Percentiles rank a stretch among this genome's conserved stretches.
These are phyloP conservation scores for Listronotus bonariensis DNA, from an alignment of 1,140 invertebrate genomes.

Conservation along the genomic window DNA sequence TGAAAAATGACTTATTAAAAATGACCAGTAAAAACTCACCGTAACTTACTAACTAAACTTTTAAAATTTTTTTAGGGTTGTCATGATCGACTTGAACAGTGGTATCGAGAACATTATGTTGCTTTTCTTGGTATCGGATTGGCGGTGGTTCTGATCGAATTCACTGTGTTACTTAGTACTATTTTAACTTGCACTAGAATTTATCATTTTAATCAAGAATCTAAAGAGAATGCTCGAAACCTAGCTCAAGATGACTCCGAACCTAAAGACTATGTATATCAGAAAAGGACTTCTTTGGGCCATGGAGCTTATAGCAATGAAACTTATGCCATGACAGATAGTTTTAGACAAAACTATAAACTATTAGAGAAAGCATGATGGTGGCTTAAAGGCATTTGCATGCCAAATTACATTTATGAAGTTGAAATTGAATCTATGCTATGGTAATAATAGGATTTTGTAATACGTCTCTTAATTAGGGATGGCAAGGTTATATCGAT, in stretches of 20 bases:
- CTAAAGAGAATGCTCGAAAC: slow-evolving; percentile 39
- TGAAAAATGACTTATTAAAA: too few species aligned
- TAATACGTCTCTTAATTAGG: too few species aligned
- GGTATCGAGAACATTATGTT: slow-evolving; percentile 77
- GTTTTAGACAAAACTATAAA: slow-evolving; percentile 53
- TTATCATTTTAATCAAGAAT: slow-evolving; percentile 49
- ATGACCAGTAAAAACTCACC: too few species aligned
- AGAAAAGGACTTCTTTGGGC: slow-evolving; percentile 31
- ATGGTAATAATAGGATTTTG: slow-evolving; percentile 38
- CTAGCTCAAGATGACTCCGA: slow-evolving; percentile 17
- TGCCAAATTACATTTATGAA: slow-evolving; percentile 40
- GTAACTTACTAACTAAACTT: too few species aligned
- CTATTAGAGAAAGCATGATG: slow-evolving; percentile 50
- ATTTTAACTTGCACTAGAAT: slow-evolving; percentile 69
- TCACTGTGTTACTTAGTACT: slow-evolving; percentile 69
- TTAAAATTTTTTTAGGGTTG: slow-evolving; percentile 67
- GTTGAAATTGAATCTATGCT: slow-evolving; percentile 50
- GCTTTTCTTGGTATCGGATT: slow-evolving; percentile 70
- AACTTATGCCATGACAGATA: slow-evolving; percentile 50
- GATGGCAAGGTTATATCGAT: too few species aligned
- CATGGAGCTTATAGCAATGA: slow-evolving; percentile 48
- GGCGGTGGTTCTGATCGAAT: slow-evolving; percentile 69
- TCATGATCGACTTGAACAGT: slow-evolving; percentile 70
- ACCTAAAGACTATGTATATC: slow-evolving; percentile 33
- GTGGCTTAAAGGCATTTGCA: slow-evolving; percentile 40